Conservation (phyloP, 1,140 invertebrate genomes). For the Megathymus violae region DNA sequence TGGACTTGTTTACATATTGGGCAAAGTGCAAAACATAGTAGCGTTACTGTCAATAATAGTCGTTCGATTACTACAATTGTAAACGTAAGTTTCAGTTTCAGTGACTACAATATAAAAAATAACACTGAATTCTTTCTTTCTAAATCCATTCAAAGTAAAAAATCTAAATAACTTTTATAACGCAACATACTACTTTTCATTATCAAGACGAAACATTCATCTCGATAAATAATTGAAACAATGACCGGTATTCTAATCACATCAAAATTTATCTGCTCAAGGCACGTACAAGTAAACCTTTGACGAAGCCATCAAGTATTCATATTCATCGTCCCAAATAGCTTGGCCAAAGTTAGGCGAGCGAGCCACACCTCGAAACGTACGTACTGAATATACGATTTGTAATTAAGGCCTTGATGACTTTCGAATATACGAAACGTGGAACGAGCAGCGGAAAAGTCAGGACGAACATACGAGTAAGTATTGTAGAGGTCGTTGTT, state of each 20-base stretch:
- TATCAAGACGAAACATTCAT: no score
- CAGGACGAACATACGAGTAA: slow-evolving; percentile 24
- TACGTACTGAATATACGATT: slow-evolving; percentile 38
- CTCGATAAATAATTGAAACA: no score
- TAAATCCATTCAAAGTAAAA: no score
- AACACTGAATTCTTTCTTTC: no score
- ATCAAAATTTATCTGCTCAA: slow-evolving; percentile 28
- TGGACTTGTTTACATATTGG: slow-evolving; percentile 14
- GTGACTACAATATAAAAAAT: not conserved
- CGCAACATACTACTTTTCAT: no score
- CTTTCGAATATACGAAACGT: slow-evolving; percentile 37
- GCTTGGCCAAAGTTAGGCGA: slow-evolving; percentile 30
- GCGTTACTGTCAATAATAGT: no score
- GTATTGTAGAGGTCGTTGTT: slow-evolving; percentile 26
- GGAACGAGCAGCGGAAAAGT: slow-evolving; percentile 28
- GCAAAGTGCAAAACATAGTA: not conserved
- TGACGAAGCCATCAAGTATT: slow-evolving; percentile 29
- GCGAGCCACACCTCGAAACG: slow-evolving; percentile 24
- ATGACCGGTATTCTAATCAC: not conserved
- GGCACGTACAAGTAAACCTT: slow-evolving; percentile 41
- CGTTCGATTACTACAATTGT: no score
- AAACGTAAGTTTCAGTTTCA: no score
- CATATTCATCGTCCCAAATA: slow-evolving; percentile 35
- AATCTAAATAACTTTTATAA: no score
- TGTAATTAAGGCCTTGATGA: slow-evolving; percentile 36